Conservation (phyloP, 2,797 vertebrate species). For the Sebastes aleutianus region DNA sequence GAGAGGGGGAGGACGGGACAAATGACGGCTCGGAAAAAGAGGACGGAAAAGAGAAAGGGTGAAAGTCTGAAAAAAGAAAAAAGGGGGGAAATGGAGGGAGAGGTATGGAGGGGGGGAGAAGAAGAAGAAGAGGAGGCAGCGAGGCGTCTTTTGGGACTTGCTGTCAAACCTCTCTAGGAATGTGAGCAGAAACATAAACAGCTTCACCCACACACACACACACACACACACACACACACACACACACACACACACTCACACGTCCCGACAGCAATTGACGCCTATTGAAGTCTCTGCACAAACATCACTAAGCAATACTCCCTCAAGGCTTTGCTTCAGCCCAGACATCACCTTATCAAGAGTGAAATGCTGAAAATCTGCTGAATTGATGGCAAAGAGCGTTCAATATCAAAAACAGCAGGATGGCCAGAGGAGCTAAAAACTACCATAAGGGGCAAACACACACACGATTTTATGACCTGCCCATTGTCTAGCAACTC, state of each 20-base stretch:
- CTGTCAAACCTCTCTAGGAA: slow-evolving; percentile 87
- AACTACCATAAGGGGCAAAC: neutral
- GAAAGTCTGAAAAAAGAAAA: slow-evolving; percentile 9
- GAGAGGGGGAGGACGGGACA: slow-evolving; percentile 11
- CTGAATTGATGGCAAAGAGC: slow-evolving; percentile 28
- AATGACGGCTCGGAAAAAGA: slow-evolving; percentile 27
- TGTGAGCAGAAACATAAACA: slow-evolving; percentile 81
- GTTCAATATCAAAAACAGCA: slow-evolving; percentile 42
- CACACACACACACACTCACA: slow-evolving; percentile 10
- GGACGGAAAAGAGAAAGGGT: neutral
- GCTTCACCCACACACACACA: slow-evolving; percentile 49
- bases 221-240: neutral
- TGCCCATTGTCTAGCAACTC: neutral
- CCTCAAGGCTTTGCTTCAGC: slow-evolving; percentile 55
- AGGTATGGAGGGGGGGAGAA: neutral
- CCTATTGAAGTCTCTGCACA: slow-evolving; percentile 61
- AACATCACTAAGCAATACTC: slow-evolving; percentile 56
- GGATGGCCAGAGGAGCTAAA: slow-evolving; percentile 23
- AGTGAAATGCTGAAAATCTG: slow-evolving; percentile 35
- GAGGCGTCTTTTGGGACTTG: slow-evolving; percentile 78
- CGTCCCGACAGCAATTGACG: slow-evolving; percentile 44
- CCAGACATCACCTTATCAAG: slow-evolving; percentile 62
- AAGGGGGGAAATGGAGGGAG: slow-evolving; percentile 6
- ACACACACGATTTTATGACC: neutral
- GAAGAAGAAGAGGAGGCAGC: slow-evolving; percentile 13